Evolutionary conservation across 2,888 invertebrate genomes (phyloP).

Genomic region (Cataglyphis rosenhaueri): DNA sequence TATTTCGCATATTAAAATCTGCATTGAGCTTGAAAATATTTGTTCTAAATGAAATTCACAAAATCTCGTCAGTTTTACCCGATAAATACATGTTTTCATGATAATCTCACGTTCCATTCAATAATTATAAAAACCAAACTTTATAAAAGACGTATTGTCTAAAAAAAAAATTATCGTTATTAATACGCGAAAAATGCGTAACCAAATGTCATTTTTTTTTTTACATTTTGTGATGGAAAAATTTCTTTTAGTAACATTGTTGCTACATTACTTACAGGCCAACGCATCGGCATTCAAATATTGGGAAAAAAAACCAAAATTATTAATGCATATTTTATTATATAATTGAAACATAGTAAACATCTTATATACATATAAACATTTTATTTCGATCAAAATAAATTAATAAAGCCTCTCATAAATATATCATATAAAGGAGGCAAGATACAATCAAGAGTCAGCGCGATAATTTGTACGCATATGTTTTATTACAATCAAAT

Average conservation of each 20-base stretch:
- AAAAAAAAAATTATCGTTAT: neutral
- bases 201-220: neutral
- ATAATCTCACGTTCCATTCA: neutral
- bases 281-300: constrained; percentile 13
- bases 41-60: constrained; percentile 2
- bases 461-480: no score
- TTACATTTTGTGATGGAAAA: neutral
- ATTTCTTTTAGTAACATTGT: neutral
- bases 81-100: neutral
- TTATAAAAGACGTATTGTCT: neutral
- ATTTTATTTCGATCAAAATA: neutral
- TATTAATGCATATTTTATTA: neutral
- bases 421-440: no score
- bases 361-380: neutral
- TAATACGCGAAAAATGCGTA: constrained; percentile 8
- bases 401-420: no score
- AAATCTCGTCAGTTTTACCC: neutral
- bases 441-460: no score
- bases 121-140: constrained; percentile 2
- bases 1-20: constrained; percentile 30
- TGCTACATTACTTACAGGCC: neutral
- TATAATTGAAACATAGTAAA: neutral
- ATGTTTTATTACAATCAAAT: no score
- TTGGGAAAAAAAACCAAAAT: constrained; percentile 14
- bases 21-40: constrained; percentile 15